phyloP scores from a whole-genome alignment of 2,113 vertebrate genomes.

The Cariama cristata region DNA sequence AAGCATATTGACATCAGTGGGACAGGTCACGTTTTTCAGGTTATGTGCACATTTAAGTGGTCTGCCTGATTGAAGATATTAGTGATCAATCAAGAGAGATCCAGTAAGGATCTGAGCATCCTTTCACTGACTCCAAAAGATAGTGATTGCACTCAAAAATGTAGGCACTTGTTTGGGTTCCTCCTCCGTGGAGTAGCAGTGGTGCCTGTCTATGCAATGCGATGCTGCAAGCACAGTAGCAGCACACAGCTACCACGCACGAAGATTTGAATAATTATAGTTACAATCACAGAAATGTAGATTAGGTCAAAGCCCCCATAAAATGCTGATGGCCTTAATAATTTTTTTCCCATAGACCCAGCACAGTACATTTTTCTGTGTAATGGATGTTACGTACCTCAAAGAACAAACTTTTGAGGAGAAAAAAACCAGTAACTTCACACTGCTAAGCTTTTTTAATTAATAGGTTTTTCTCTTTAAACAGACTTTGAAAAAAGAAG shows the following conservation, averaged over 20 bases:
- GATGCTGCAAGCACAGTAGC: not conserved
- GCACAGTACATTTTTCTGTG: not conserved
- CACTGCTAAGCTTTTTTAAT: not conserved
- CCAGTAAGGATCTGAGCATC: not conserved
- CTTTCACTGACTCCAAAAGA: not conserved
- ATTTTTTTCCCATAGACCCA: not conserved
- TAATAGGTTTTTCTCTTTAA: not conserved
- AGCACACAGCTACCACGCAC: not conserved
- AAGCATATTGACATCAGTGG: not conserved
- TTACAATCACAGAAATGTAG: not conserved
- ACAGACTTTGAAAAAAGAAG: slow-evolving; percentile 3
- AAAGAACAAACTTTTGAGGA: not conserved
- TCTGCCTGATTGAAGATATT: not conserved
- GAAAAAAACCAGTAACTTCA: not conserved
- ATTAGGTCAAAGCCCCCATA: not conserved
- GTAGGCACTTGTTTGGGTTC: not conserved
- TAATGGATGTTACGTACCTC: not conserved
- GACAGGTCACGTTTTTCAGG: not conserved
- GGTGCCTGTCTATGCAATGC: not conserved
- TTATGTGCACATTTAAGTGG: not conserved
- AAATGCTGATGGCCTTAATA: not conserved
- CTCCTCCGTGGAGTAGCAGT: not conserved
- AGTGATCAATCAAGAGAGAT: not conserved
- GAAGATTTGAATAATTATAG: not conserved
- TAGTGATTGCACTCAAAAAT: not conserved